Evolutionary conservation across 2,888 invertebrate species (phyloP).

Genomic region (Alloscopus bannaensis): DNA sequence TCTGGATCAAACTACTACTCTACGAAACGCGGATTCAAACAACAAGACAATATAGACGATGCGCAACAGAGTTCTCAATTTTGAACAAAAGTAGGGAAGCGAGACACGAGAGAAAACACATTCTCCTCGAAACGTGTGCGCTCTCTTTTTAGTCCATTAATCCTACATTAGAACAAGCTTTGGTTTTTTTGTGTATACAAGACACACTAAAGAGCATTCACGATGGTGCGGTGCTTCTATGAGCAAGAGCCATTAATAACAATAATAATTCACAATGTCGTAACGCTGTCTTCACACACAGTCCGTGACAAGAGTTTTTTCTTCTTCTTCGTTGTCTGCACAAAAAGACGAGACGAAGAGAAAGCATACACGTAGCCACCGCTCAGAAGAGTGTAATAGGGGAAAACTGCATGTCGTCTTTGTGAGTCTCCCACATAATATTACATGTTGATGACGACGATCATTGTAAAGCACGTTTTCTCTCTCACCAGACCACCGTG

Average conservation of each 20-base stretch:
- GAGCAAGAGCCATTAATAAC: constrained; percentile 44
- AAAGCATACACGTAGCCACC: background rate
- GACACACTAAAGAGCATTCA: background rate
- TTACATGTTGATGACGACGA: constrained; percentile 12
- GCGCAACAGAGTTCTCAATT: constrained; percentile 8
- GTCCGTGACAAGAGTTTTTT: constrained; percentile 28
- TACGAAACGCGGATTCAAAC: background rate
- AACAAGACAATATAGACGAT: background rate
- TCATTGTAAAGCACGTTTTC: too few species aligned
- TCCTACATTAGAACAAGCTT: constrained; percentile 18
- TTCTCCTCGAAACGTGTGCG: background rate
- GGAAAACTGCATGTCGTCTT: constrained; percentile 9
- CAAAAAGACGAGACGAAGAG: background rate
- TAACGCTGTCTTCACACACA: constrained; percentile 31
- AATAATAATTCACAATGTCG: constrained; percentile 48
- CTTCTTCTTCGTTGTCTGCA: background rate
- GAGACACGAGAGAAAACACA: background rate
- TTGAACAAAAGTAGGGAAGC: constrained; percentile 4
- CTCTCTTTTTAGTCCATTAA: constrained; percentile 26
- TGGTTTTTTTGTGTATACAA: background rate
- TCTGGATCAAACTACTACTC: too few species aligned
- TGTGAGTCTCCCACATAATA: constrained; percentile 7
- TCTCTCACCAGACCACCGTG: too few species aligned
- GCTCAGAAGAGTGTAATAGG: background rate
- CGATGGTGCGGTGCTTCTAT: background rate